Evolutionary conservation across 2,113 vertebrate species (phyloP).

Genomic region (Lasiurus borealis): DNA sequence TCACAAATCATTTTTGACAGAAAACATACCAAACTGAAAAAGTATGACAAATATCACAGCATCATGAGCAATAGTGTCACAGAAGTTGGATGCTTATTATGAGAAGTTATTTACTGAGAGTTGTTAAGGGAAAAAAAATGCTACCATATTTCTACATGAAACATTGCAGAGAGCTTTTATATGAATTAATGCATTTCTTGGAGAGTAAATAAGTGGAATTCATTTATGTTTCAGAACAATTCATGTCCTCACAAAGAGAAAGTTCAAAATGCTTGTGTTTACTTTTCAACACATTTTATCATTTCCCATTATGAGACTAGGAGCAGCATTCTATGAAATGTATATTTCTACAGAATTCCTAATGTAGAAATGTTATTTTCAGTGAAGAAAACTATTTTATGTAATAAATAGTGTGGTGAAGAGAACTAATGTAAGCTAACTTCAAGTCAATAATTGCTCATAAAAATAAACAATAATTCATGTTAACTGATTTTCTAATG

Average conservation of each 20-base stretch:
- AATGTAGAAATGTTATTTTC: neutral
- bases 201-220: neutral
- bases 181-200: conserved; percentile 5
- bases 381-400: neutral
- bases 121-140: neutral
- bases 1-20: neutral
- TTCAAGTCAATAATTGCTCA: neutral
- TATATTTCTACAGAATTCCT: neutral
- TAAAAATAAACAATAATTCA: neutral
- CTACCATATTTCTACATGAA: neutral
- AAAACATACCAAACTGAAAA: neutral
- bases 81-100: neutral
- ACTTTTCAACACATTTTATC: neutral
- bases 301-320: neutral
- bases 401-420: neutral
- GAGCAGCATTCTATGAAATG: neutral
- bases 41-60: neutral
- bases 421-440: neutral
- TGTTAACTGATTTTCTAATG: neutral
- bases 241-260: neutral
- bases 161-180: neutral
- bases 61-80: neutral
- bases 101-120: neutral
- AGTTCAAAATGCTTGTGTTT: neutral
- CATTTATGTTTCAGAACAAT: neutral